Evolutionary conservation across 2,113 vertebrate species (phyloP), one percentile per base, ranked within the genome.

Genomic region (Diadophis punctatus): DNA sequence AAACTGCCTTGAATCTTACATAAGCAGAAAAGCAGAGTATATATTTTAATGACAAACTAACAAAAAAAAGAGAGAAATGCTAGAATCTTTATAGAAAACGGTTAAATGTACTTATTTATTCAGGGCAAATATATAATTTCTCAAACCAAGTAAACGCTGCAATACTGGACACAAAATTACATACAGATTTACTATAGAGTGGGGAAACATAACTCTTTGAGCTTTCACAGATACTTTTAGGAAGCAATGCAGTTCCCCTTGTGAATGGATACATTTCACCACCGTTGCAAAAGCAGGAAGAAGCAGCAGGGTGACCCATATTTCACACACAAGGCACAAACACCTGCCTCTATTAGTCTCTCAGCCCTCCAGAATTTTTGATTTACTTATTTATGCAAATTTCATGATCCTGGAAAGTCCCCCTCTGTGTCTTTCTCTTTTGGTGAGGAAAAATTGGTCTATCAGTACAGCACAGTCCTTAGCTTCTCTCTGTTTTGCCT

Each of bases 401-500:
- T 51, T 94, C 16, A 85, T 6, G 86, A 88, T 3, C 90, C 39
- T 94, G 52, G 52, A 95, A 96, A 95, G 68, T 2, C 92, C 91
- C 92, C 39, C 5, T 7, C 6, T 39, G 0, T 51, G 88, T 16
- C 53, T 95, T 94, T 68, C 0, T 0, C 55, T 27, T 96, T 94
- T 3, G 2, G 49, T 55, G 20, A 88, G 0, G 80, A 39, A 3
- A 2, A 87, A 30, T 91, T 90, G 51, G 1, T 4, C 48, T 48
- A 0, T 0, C 51, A 90, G 52, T 14, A 89, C 93, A 90, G 52
- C 86, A 80, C 52, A 74, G 5, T 49, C 86, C 25, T 92, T 92
- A 20, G 20, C 46, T 51, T 30, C 9, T 1, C 12, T 16, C 93
- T 34, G 9, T 18, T 8, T 27, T 23, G 92, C 56, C 52, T 48